Evolutionary conservation across 2,888 invertebrate species (phyloP), one percentile per base, ranked within the genome.

Genomic region (Neoaliturus tenellus): DNA sequence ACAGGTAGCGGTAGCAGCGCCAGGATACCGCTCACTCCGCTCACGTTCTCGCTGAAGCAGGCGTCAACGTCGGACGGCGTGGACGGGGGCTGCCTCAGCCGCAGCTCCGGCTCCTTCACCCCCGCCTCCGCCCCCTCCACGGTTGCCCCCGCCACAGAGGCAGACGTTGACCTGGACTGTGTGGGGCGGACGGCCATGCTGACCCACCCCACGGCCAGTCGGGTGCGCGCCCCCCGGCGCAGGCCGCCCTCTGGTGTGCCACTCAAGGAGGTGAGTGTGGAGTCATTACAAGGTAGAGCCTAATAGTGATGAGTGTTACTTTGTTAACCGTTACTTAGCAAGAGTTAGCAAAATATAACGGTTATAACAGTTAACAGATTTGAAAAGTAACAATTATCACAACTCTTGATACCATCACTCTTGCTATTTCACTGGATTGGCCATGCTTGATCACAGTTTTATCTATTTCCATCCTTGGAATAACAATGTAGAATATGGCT

Each of bases 181-280:
- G 90, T 92, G 8, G 91, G 91, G 85, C 88, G 92, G 81, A 90
- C 90, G 41, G 90, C 90, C 69, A 91, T 91, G 87, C 89, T 92
- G 62, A 91, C 90, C 58, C 92, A 92, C 87, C 89, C 91, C 39
- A 92, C 92, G 58, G 92, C 92, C 25, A 90, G 90, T 23, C 90
- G 94, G 87, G 94, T 93, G 17, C 94, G 93, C 90, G 94, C 94
- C 85, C 95, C 95, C 44, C 91, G 93, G 85, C 91, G 94, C 87
- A 91, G 95, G 88, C 93, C 93, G n/a, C 95, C 95, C 1, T 93
- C 94, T 39, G 91, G 92, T 84, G 88, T 91, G 80, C 89, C 91
- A 86, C 86, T 89, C 51, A 88, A 89, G 83, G 89, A 90, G 62
- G 89, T 89, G 17, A 6, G n/a, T n/a, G n/a, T n/a, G n/a, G n/a